A percentile compares a stretch with the other conserved stretches of the same genome.
Evolutionary conservation across 2,113 vertebrate genomes (phyloP).

Genomic region (Aleadryas rufinucha): DNA sequence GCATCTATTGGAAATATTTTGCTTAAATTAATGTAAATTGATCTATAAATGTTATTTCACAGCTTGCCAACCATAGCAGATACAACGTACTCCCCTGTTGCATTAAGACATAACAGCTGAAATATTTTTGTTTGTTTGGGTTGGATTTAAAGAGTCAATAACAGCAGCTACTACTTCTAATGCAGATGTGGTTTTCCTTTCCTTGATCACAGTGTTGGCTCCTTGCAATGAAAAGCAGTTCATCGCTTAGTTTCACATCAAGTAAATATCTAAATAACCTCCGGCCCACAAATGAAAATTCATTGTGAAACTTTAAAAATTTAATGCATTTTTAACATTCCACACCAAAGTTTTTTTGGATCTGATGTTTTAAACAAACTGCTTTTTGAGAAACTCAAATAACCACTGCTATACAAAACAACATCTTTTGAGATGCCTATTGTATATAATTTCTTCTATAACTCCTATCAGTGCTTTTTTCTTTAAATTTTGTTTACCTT

Average conservation of each 20-base stretch:
- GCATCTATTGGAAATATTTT: not conserved
- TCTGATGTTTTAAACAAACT: not conserved
- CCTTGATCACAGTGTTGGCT: not conserved
- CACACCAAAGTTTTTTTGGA: not conserved
- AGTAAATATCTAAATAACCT: not conserved
- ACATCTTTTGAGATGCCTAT: not conserved
- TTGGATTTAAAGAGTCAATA: not conserved
- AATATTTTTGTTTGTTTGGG: not conserved
- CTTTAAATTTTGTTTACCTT: not conserved
- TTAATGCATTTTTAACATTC: not conserved
- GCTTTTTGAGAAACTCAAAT: not conserved
- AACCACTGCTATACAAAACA: not conserved
- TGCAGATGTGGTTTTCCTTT: not conserved
- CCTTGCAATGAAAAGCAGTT: not conserved
- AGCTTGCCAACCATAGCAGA: not conserved
- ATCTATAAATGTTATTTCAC: not conserved
- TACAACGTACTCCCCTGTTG: not conserved
- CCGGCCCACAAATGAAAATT: not conserved
- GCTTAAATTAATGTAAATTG: not conserved
- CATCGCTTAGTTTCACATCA: not conserved
- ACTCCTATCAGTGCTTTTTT: not conserved
- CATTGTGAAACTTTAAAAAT: not conserved
- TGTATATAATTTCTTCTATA: not conserved
- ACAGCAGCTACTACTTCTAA: not conserved
- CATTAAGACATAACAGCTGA: not conserved